These are phyloP conservation scores for Diplosoma virens DNA, from an alignment of 23 tunicate genomes.

Conservation along the genomic window DNA sequence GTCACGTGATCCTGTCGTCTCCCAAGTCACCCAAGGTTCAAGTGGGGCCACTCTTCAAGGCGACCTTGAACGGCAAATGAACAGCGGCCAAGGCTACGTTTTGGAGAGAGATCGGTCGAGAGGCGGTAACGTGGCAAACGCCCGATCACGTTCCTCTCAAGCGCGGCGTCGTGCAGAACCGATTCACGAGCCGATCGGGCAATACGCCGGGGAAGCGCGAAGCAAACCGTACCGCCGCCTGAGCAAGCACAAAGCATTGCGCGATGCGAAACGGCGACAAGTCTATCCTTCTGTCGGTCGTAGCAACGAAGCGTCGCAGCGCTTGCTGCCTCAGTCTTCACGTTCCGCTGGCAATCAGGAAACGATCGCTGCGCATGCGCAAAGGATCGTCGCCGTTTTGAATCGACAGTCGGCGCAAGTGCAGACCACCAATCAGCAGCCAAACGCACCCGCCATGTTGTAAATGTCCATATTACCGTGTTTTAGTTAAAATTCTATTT, in stretches of 20 bases:
- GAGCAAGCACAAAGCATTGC: background rate
- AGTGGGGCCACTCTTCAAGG: background rate
- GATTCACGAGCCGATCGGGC: constrained; percentile 34
- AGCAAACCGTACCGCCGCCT: too few relatives aligned
- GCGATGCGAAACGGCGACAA: background rate
- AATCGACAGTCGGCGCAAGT: background rate
- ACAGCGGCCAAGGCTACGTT: constrained; percentile 36
- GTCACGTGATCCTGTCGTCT: constrained; percentile 29
- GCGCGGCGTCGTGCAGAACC: constrained; percentile 16
- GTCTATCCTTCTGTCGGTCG: background rate
- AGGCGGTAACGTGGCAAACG: constrained; percentile 41
- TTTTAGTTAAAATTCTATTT: background rate
- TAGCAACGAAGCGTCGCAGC: constrained; percentile 16
- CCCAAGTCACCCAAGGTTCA: background rate
- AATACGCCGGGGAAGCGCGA: constrained; percentile 3
- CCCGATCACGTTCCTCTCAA: constrained; percentile 9
- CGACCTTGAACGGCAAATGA: background rate
- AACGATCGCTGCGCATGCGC: constrained; percentile 49
- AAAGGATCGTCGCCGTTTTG: background rate
- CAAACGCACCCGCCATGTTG: too few relatives aligned
- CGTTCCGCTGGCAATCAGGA: constrained; percentile 26
- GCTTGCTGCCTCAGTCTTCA: constrained; percentile 8
- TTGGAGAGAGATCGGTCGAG: background rate
- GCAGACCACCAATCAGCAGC: background rate
- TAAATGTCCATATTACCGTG: too few relatives aligned